Evolutionary conservation across 2,888 invertebrate genomes (phyloP).

Genomic region (Erynnis tages): DNA sequence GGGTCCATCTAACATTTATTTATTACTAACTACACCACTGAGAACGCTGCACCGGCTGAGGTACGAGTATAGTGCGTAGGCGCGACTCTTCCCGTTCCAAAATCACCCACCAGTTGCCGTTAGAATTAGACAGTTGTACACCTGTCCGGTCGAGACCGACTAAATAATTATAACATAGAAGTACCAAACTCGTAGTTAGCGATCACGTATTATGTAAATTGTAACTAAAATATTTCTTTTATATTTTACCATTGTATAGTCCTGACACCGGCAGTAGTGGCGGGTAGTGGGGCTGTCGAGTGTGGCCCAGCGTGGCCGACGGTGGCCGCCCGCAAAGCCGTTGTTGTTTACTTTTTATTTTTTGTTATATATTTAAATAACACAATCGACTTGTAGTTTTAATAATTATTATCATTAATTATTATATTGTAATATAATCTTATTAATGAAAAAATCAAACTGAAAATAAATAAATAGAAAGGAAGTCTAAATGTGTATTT

Average conservation of each 20-base stretch:
- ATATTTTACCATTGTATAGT: conserved; percentile 81
- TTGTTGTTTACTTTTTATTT: conserved; percentile 72
- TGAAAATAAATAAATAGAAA: conserved; percentile 79
- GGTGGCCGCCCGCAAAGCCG: conserved; percentile 48
- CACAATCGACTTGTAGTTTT: conserved; percentile 81
- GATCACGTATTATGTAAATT: conserved; percentile 80
- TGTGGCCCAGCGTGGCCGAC: conserved; percentile 57
- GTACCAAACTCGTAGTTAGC: conserved; percentile 80
- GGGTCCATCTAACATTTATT: neutral
- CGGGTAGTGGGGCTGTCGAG: conserved; percentile 66
- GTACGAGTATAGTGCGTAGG: conserved; percentile 55
- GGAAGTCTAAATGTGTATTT: conserved; percentile 50
- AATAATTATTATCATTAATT: conserved; percentile 81
- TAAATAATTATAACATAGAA: conserved; percentile 69
- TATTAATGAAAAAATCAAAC: conserved; percentile 81
- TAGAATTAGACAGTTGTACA: conserved; percentile 64
- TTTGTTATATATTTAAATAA: conserved; percentile 81
- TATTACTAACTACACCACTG: neutral
- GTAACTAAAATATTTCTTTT: conserved; percentile 73
- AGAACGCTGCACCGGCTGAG: conserved; percentile 34
- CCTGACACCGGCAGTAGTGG: conserved; percentile 68
- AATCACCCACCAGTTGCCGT: conserved; percentile 68
- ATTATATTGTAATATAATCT: conserved; percentile 82
- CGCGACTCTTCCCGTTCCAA: conserved; percentile 49
- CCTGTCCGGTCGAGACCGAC: conserved; percentile 50